phyloP scores from a whole-genome alignment of 2,797 vertebrate genomes.

The Gymnoscopelus microlampas region DNA sequence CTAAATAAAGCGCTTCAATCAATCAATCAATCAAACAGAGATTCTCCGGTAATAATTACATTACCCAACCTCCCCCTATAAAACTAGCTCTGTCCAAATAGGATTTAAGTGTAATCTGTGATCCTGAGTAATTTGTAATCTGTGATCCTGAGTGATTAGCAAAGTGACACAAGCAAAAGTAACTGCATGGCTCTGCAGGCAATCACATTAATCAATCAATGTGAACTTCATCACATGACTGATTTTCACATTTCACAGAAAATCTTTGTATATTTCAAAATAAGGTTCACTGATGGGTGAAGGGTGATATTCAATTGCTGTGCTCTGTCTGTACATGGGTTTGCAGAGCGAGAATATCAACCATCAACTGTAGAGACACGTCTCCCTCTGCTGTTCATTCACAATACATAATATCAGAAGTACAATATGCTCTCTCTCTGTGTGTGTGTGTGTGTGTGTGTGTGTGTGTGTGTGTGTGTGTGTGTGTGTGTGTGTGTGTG shows the following conservation, averaged over 20 bases:
- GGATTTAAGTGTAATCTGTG: too few relatives aligned
- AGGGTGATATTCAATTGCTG: neutral
- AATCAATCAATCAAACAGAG: too few relatives aligned
- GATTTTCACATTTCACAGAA: too few relatives aligned
- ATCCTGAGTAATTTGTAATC: too few relatives aligned
- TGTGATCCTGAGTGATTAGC: too few relatives aligned
- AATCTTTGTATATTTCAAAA: neutral
- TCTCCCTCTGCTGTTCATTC: constrained; percentile 73
- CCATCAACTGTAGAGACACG: constrained; percentile 30
- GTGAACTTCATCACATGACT: too few relatives aligned
- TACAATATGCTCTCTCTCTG: neutral
- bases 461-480: constrained; percentile 7
- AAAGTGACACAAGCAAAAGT: too few relatives aligned
- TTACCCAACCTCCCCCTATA: too few relatives aligned
- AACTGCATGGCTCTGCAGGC: neutral
- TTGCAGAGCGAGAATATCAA: neutral
- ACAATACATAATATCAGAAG: constrained; percentile 28
- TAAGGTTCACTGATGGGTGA: constrained; percentile 11
- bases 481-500: constrained; percentile 12
- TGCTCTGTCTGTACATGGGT: constrained; percentile 4
- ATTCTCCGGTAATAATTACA: too few relatives aligned
- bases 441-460: constrained; percentile 7
- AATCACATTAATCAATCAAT: neutral
- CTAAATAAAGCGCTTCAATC: too few relatives aligned
- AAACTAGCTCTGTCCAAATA: too few relatives aligned